Conservation (phyloP, 2,888 invertebrate genomes). For the Lottia scabra region DNA sequence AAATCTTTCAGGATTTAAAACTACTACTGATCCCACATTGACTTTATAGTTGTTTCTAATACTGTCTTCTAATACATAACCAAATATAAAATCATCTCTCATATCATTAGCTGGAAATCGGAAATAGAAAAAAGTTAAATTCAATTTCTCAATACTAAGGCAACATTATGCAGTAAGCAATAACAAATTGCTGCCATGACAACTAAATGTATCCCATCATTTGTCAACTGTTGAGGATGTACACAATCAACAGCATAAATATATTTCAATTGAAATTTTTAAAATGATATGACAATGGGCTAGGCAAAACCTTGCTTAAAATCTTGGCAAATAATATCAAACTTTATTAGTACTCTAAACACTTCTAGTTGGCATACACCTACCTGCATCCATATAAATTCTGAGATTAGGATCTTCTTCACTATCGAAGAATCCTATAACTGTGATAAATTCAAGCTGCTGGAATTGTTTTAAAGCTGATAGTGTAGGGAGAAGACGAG, state of each 20-base stretch:
- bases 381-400: constrained; percentile 70
- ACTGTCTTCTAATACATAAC: constrained; percentile 70
- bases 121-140: too few relatives aligned
- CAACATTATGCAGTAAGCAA: too few relatives aligned
- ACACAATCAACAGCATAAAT: too few relatives aligned
- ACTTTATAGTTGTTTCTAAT: constrained; percentile 59
- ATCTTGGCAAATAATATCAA: too few relatives aligned
- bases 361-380: constrained; percentile 16
- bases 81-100: constrained; percentile 70
- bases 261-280: too few relatives aligned
- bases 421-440: constrained; percentile 73
- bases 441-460: constrained; percentile 69
- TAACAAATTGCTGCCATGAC: too few relatives aligned
- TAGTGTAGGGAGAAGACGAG: constrained; percentile 58
- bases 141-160: too few relatives aligned
- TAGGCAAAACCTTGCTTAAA: too few relatives aligned
- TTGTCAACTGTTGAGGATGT: too few relatives aligned
- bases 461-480: constrained; percentile 68
- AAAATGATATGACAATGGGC: too few relatives aligned
- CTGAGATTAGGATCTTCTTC: constrained; percentile 66
- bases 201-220: too few relatives aligned
- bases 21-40: constrained; percentile 67
- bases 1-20: constrained; percentile 72
- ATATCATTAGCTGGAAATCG: constrained; percentile 67
- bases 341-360: neutral